These are phyloP conservation scores for Plebejus melissa DNA, from an alignment of 2,888 invertebrate genomes.

Conservation along the genomic window DNA sequence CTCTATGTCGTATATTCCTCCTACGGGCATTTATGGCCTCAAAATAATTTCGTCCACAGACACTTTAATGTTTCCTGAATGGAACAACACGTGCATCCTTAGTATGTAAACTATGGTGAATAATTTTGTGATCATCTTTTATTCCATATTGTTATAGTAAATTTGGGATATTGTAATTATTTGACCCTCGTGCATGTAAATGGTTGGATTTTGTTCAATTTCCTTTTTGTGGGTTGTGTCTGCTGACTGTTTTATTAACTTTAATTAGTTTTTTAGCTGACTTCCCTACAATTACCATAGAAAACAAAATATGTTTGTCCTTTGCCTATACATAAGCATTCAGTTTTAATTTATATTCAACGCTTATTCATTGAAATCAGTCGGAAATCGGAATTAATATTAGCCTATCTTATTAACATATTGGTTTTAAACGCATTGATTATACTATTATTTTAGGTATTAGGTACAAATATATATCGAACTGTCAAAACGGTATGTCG, in stretches of 20 bases:
- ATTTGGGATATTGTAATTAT: slow-evolving; percentile 12
- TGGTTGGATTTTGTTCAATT: neutral
- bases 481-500: neutral
- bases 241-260: slow-evolving; percentile 1
- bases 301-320: neutral
- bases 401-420: too few relatives aligned
- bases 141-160: slow-evolving; percentile 21
- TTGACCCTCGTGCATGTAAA: neutral
- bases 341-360: neutral
- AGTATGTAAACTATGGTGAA: neutral
- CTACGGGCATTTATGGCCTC: neutral
- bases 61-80: slow-evolving; percentile 20
- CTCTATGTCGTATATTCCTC: neutral
- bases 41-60: slow-evolving; percentile 17
- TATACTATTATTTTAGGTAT: neutral
- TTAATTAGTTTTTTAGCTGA: neutral
- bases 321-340: neutral
- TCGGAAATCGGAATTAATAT: neutral
- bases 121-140: slow-evolving; percentile 23
- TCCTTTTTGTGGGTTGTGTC: neutral
- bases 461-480: neutral
- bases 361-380: neutral
- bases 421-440: neutral
- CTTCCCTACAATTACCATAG: neutral
- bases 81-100: slow-evolving; percentile 6